Conservation (phyloP, 2,113 vertebrate species). For the Collichthys lucidus region DNA sequence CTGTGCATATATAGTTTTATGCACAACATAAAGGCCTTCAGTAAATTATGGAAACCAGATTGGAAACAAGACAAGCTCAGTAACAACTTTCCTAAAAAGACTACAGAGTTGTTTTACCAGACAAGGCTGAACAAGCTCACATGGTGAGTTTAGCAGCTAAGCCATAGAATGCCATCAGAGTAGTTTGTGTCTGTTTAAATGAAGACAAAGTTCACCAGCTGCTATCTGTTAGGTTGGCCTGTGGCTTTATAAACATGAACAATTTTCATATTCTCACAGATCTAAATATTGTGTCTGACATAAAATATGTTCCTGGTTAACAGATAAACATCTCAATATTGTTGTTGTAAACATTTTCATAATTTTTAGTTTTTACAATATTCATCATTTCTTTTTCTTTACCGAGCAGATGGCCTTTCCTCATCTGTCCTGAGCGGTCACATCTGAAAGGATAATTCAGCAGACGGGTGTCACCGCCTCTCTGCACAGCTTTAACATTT, state of each 20-base stretch:
- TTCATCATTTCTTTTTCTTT: neutral
- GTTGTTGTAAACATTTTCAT: constrained; percentile 30
- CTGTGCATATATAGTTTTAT: neutral
- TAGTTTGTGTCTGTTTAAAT: constrained; percentile 42
- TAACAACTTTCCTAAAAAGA: neutral
- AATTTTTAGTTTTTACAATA: neutral
- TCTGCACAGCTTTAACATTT: neutral
- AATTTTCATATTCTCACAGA: constrained; percentile 44
- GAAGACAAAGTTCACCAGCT: constrained; percentile 35
- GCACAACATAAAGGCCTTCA: neutral
- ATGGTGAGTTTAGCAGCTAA: neutral
- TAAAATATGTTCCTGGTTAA: constrained; percentile 48
- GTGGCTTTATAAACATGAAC: constrained; percentile 44
- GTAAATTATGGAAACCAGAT: neutral
- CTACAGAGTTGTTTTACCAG: neutral
- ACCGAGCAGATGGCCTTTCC: neutral
- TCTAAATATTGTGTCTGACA: constrained; percentile 59
- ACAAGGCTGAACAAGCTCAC: neutral
- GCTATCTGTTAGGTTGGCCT: constrained; percentile 22
- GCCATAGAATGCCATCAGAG: constrained; percentile 15
- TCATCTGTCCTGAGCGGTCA: neutral
- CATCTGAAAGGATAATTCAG: neutral
- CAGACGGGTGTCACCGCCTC: neutral
- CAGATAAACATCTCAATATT: constrained; percentile 35
- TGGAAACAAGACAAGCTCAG: neutral